Percentiles rank a stretch among this genome's conserved stretches.
phyloP scores from a whole-genome alignment of 2,797 vertebrate genomes.

The Microctenopoma steveboyesi region DNA sequence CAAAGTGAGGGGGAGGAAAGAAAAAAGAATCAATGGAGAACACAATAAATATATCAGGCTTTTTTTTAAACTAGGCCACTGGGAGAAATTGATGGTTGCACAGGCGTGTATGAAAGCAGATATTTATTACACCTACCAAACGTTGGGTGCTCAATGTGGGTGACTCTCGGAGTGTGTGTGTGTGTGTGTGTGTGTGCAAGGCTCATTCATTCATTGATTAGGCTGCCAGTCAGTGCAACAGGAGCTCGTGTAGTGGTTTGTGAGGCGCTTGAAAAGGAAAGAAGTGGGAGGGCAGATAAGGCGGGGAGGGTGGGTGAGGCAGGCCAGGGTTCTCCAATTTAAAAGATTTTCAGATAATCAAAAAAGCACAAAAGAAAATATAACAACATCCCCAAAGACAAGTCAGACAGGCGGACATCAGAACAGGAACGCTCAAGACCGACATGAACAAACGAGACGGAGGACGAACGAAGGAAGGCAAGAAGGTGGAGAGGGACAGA shows the following conservation, averaged over 20 bases:
- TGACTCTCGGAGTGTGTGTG: not conserved
- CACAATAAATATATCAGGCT: conserved; percentile 28
- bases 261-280: conserved; percentile 21
- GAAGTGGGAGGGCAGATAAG: conserved; percentile 11
- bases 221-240: conserved; percentile 68
- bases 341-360: conserved; percentile 16
- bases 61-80: conserved; percentile 23
- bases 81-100: conserved; percentile 28
- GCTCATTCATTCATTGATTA: conserved; percentile 38
- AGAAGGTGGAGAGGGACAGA: conserved; percentile 28
- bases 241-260: conserved; percentile 40
- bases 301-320: conserved; percentile 5
- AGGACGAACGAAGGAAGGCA: conserved; percentile 30
- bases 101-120: conserved; percentile 22
- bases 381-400: conserved; percentile 60
- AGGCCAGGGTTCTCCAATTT: conserved; percentile 29
- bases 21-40: conserved; percentile 38
- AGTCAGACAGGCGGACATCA: conserved; percentile 58
- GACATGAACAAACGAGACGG: conserved; percentile 52
- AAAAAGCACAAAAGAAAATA: conserved; percentile 48
- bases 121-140: conserved; percentile 37
- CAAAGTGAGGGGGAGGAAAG: conserved; percentile 1
- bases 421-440: conserved; percentile 46
- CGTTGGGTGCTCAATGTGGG: conserved; percentile 6
- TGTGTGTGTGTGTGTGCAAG: not conserved